Base-by-base conservation (phyloP, 2,888 invertebrate genomes). In the Unio pictorum region DNA sequence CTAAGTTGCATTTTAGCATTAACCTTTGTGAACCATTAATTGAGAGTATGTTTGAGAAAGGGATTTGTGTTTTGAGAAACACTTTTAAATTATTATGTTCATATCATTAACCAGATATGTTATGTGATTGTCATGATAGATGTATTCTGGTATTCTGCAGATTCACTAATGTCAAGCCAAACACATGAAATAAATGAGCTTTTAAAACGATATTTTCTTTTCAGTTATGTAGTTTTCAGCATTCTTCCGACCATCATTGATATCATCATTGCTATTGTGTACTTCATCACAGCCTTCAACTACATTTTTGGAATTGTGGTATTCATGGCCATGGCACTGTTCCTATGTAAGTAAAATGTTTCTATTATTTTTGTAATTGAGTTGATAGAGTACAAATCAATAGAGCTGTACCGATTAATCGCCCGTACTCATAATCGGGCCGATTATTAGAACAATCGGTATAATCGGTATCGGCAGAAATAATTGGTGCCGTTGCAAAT, bases 301-400 rank as follows among this genome's bases (percentile, higher is more conserved):
- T 93, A 93, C 75, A 98, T 96, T 95, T 99, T 99, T 90, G 98
- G 98, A 1, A 90, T 98, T 26, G 97, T 99, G 80, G 96, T 99
- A 0, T 97, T 98, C 85, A 87, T 93, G 11, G 98, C 98, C 3
- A 99, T 99, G 98, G 90, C 93, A 65, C 89, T 97, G 17, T 99
- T 99, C 90, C 94, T 99, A 84, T 92, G 98, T 97, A 91, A 93
- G 94, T 92, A 73, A 68, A 54, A 45, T 45, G 8, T 45, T 11
- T 45, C 20, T 11, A 11, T 11, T 26, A 54, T 68, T 45, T 70
- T 61, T 71, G 58, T 68, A 55, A n/a, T 20, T 5, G 20, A 61
- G 23, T 11, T 6, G 55, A 30, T 15, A 66, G 66, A n/a, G 8
- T 55, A n/a, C 28, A 64, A 54, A 4, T 15, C 17, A 26, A 23